Conservation (phyloP, 2,113 vertebrate species). For the Leptocoma aspasia region DNA sequence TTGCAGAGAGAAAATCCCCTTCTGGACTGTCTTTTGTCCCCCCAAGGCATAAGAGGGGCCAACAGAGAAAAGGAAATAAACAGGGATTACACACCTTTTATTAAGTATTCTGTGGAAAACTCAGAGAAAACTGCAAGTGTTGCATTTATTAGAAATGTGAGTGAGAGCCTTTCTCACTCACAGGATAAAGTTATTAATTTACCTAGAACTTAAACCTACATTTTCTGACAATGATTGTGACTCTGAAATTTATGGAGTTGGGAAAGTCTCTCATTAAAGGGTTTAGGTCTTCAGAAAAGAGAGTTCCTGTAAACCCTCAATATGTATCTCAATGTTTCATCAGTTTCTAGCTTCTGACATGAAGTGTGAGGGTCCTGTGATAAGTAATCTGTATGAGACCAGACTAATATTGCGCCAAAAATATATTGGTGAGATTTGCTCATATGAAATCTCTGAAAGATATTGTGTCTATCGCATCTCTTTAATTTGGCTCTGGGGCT, state of each 20-base stretch:
- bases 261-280: background rate
- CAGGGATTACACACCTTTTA: fast-evolving
- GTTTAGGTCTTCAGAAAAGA: background rate
- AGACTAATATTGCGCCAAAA: background rate
- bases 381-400: background rate
- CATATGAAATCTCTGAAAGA: background rate
- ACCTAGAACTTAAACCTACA: background rate
- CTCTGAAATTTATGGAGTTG: background rate
- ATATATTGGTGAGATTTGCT: background rate
- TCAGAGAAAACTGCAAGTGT: background rate
- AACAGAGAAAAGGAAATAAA: background rate
- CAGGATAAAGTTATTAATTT: background rate
- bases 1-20: background rate
- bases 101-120: background rate
- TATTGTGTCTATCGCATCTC: background rate
- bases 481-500: background rate
- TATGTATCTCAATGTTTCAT: background rate
- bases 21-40: background rate
- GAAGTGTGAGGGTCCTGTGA: background rate
- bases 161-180: background rate
- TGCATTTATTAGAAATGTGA: background rate
- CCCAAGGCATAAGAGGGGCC: fast-evolving
- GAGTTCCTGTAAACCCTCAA: background rate
- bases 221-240: background rate
- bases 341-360: background rate